phyloP scores from a whole-genome alignment of 2,888 invertebrate species.

The Gnatocerus cornutus region DNA sequence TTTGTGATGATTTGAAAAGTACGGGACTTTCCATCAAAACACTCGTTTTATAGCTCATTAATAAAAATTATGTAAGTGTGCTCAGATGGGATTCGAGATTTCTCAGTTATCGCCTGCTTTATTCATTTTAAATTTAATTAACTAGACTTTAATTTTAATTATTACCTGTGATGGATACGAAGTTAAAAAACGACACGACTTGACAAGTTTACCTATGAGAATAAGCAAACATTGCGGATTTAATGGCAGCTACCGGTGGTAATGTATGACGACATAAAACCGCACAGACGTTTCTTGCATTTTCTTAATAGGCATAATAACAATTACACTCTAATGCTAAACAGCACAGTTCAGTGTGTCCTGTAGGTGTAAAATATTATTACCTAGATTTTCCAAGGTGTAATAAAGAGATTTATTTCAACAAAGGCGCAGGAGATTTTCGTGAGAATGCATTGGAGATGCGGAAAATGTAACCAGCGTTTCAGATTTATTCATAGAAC shows the following conservation, averaged over 20 bases:
- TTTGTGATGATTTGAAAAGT: neutral
- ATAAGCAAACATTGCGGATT: too few species aligned
- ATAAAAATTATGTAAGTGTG: conserved; percentile 25
- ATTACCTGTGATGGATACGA: neutral
- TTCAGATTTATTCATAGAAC: too few species aligned
- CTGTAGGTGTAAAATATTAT: neutral
- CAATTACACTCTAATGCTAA: neutral
- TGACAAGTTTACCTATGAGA: neutral
- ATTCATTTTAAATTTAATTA: conserved; percentile 31
- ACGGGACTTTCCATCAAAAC: conserved; percentile 14
- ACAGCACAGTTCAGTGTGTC: neutral
- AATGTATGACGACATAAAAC: too few species aligned
- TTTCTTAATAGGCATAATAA: neutral
- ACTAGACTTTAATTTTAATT: conserved; percentile 12
- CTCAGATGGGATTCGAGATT: conserved; percentile 21
- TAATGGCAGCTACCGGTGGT: too few species aligned
- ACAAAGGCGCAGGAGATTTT: neutral
- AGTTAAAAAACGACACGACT: neutral
- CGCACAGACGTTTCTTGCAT: neutral
- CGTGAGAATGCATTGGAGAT: too few species aligned
- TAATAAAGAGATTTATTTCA: neutral
- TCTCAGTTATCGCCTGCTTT: neutral
- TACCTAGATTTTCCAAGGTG: too few species aligned
- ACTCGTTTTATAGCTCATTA: conserved; percentile 25
- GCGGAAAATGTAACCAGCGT: too few species aligned